These are phyloP conservation scores for Trematocara macrostoma DNA, from an alignment of 2,113 vertebrate species.

Conservation along the genomic window DNA sequence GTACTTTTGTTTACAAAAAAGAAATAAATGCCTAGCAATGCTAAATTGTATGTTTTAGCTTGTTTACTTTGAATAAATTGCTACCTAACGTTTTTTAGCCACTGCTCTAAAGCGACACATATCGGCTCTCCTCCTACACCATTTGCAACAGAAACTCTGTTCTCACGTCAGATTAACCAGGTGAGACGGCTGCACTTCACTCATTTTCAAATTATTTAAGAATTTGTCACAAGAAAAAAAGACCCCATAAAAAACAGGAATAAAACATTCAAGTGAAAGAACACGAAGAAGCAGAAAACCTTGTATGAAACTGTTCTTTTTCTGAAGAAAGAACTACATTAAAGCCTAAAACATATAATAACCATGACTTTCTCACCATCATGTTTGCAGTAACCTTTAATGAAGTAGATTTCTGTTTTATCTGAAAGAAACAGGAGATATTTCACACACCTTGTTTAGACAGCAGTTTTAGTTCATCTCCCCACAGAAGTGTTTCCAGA, in stretches of 20 bases:
- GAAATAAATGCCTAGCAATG: neutral
- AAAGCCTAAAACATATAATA: too few species aligned
- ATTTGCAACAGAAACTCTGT: neutral
- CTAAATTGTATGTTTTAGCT: neutral
- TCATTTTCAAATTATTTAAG: neutral
- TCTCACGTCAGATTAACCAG: neutral
- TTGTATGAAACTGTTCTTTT: rapidly evolving
- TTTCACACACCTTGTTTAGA: too few species aligned
- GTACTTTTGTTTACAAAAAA: neutral
- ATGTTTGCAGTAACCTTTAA: too few species aligned
- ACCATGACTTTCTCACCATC: too few species aligned
- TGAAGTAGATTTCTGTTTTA: too few species aligned
- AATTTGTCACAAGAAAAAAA: neutral
- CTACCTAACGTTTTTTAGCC: rapidly evolving
- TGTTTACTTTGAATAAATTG: neutral
- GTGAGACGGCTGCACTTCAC: neutral
- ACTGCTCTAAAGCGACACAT: neutral
- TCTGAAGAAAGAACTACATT: too few species aligned
- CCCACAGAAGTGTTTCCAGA: too few species aligned
- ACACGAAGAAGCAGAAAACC: neutral
- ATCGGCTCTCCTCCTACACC: neutral
- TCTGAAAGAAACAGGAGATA: too few species aligned
- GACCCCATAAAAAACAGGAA: neutral
- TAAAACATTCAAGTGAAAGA: neutral
- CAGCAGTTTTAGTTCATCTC: too few species aligned